Base-by-base conservation (phyloP, 1,140 invertebrate genomes). In the Agrypnia vestita region DNA sequence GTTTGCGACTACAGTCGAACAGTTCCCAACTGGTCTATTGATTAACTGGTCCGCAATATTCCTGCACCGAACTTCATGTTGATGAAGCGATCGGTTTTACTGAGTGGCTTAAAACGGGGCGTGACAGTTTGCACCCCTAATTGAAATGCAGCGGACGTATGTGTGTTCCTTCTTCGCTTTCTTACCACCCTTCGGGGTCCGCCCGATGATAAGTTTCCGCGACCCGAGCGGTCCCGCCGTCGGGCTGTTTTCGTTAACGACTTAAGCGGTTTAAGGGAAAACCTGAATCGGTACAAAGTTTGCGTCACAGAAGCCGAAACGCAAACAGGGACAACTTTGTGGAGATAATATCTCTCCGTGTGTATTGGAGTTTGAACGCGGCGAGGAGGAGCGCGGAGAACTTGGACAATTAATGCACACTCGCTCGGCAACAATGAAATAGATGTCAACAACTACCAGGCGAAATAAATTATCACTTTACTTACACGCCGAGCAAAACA, bases 331-430 rank as follows among this genome's bases (percentile, higher is more conserved):
- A 15, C 6, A 56, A 10, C 19, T 56, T 9, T 10, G 55, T 7
- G 17, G 12, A 9, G 55, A 59, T 59, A 59, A 59, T 12, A 59
- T 59, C 21, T 19, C 15, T 21, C 21, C 55, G 55, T 21, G 17
- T 59, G 55, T 59, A 21, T 59, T 59, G 55, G 55, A 10, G 15
- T 59, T 59, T 59, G 55, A 59, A 59, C 17, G 8, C 17, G 17
- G 17, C 55, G 55, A 19, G 13, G 17, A 21, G 55, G n/a, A 59
- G 55, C 4, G 21, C 15, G 17, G 55, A 21, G 15, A 59, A 59
- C 55, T 59, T 59, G 17, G 55, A 59, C 55, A 59, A 59, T 59
- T 59, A 59, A 59, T 59, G 55, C 55, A 59, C 55, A 15, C 55
- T 12, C 25, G 25, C 25, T 35, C 6, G 25, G 12, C 55, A 19